These are phyloP conservation scores for Antedon mediterranea DNA, from an alignment of 53 echinoderm and acorn worm genomes.

Conservation along the genomic window DNA sequence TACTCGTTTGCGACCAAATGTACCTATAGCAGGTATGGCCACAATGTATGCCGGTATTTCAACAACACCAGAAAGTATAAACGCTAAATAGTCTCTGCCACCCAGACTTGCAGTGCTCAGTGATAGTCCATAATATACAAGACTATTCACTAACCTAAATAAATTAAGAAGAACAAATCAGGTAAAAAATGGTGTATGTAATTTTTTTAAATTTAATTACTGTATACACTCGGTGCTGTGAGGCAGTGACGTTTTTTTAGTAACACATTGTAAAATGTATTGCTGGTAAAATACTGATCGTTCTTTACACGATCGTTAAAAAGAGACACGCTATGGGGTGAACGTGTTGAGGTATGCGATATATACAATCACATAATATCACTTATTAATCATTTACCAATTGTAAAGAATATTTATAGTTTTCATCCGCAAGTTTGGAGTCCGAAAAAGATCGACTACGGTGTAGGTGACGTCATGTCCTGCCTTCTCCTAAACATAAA, in stretches of 20 bases:
- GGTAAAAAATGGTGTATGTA: too few species aligned
- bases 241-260: too few species aligned
- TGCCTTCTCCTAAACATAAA: not conserved
- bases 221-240: too few species aligned
- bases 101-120: conserved; percentile 37
- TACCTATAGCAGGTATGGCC: conserved; percentile 12
- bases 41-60: conserved; percentile 36
- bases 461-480: not conserved
- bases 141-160: conserved; percentile 26
- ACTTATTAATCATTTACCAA: too few species aligned
- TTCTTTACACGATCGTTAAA: too few species aligned
- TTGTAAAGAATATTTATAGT: conserved; percentile 8
- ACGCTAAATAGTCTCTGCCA: conserved; percentile 26
- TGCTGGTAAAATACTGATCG: too few species aligned
- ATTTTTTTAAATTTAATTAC: too few species aligned
- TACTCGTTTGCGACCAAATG: conserved; percentile 16
- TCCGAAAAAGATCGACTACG: not conserved
- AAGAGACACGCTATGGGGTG: too few species aligned
- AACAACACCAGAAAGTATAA: conserved; percentile 34
- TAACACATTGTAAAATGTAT: too few species aligned
- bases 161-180: too few species aligned
- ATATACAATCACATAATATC: too few species aligned
- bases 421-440: not conserved
- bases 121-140: conserved; percentile 45
- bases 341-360: too few species aligned